These are phyloP conservation scores for Pseudomyrmex sp. DNA, from an alignment of 1,140 invertebrate species.

Conservation along the genomic window DNA sequence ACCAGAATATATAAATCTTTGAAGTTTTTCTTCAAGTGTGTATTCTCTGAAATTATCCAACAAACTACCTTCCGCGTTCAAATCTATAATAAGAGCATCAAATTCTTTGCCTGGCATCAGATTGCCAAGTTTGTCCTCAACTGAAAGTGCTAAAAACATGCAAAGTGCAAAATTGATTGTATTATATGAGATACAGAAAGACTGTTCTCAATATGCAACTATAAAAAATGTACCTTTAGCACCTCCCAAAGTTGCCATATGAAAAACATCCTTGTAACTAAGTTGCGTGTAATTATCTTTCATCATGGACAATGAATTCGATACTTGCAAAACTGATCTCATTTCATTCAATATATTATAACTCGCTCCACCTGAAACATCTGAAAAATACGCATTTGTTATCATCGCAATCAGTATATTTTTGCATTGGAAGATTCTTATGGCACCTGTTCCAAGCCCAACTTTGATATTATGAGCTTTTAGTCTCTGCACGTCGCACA, in stretches of 20 bases:
- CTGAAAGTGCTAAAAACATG: slow-evolving; percentile 87
- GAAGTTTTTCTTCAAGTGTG: slow-evolving; percentile 87
- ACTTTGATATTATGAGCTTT: slow-evolving; percentile 89
- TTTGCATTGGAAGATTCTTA: too few relatives aligned
- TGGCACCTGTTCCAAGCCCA: slow-evolving; percentile 93
- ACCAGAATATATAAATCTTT: slow-evolving; percentile 93
- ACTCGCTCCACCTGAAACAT: slow-evolving; percentile 93
- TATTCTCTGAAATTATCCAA: slow-evolving; percentile 85
- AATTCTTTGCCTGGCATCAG: slow-evolving; percentile 93
- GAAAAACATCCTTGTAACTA: slow-evolving; percentile 92
- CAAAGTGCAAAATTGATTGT: slow-evolving; percentile 42
- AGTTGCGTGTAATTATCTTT: slow-evolving; percentile 86
- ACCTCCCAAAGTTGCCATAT: slow-evolving; percentile 94
- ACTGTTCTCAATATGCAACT: slow-evolving; percentile 12
- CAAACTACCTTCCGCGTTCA: slow-evolving; percentile 85
- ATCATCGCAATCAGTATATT: slow-evolving; percentile 22
- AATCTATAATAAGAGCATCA: slow-evolving; percentile 91
- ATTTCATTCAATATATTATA: slow-evolving; percentile 92
- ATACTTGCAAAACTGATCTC: slow-evolving; percentile 89
- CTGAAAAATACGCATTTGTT: slow-evolving; percentile 83
- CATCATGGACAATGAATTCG: slow-evolving; percentile 87
- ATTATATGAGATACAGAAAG: background rate
- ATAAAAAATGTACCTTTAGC: slow-evolving; percentile 88
- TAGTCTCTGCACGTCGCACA: slow-evolving; percentile 91
- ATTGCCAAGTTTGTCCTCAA: slow-evolving; percentile 91